Percentiles rank a stretch among this genome's conserved stretches.
phyloP scores from a whole-genome alignment of 1,140 invertebrate genomes.

The Listronotus oregonensis region DNA sequence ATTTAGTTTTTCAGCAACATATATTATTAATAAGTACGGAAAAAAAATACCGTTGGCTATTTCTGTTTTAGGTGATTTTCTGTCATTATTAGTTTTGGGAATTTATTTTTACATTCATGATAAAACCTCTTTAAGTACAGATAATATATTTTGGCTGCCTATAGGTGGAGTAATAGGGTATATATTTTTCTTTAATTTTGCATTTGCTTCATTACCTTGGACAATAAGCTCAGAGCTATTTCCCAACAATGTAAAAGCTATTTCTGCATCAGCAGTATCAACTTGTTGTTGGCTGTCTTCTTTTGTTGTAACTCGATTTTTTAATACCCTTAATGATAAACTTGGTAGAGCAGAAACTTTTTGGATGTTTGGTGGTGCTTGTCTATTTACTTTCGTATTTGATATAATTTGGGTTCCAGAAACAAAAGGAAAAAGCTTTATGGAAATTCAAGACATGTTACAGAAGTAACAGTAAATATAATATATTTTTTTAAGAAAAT shows the following conservation, averaged over 20 bases:
- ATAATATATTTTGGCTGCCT: slow-evolving; percentile 63
- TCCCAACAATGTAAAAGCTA: slow-evolving; percentile 68
- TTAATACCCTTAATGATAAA: slow-evolving; percentile 54
- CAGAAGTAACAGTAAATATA: not conserved
- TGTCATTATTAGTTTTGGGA: slow-evolving; percentile 61
- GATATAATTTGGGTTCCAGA: slow-evolving; percentile 73
- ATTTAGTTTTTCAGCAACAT: slow-evolving; percentile 64
- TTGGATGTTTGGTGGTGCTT: slow-evolving; percentile 71
- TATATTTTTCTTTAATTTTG: slow-evolving; percentile 70
- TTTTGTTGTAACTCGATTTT: slow-evolving; percentile 74
- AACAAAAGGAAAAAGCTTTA: slow-evolving; percentile 78
- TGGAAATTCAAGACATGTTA: slow-evolving; percentile 51
- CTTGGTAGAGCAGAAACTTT: slow-evolving; percentile 70
- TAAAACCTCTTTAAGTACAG: slow-evolving; percentile 46
- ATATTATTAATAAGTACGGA: slow-evolving; percentile 70
- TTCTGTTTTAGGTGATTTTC: slow-evolving; percentile 62
- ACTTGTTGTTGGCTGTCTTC: slow-evolving; percentile 69
- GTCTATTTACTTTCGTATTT: slow-evolving; percentile 65
- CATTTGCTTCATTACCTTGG: slow-evolving; percentile 71
- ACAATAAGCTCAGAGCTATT: slow-evolving; percentile 75
- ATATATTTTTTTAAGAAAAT: too few relatives aligned
- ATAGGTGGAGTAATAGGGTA: slow-evolving; percentile 68
- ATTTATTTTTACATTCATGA: slow-evolving; percentile 65
- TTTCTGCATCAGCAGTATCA: slow-evolving; percentile 70
- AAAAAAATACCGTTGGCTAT: slow-evolving; percentile 70